A percentile compares a stretch with the other conserved stretches of the same genome.
Conservation (phyloP, 2,113 vertebrate genomes). For the Astur gentilis region DNA sequence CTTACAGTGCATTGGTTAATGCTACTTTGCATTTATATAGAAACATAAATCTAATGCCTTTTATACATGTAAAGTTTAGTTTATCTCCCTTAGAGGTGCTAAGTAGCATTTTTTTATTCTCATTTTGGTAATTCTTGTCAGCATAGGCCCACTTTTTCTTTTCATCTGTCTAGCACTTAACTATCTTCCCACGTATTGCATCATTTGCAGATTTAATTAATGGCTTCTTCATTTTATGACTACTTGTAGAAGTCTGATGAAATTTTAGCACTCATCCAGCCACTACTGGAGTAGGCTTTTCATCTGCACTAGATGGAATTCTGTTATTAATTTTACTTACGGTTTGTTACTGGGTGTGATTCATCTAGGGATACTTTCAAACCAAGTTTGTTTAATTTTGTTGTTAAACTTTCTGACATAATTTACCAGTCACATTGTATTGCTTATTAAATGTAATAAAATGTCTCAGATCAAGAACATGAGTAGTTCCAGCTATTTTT, state of each 20-base stretch:
- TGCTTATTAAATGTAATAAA: not conserved
- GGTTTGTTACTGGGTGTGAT: not conserved
- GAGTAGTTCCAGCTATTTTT: not conserved
- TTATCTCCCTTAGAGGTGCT: not conserved
- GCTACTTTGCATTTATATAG: not conserved
- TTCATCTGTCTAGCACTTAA: not conserved
- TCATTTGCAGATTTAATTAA: constrained; percentile 42
- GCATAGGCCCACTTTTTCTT: not conserved
- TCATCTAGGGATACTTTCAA: not conserved
- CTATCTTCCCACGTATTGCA: not conserved
- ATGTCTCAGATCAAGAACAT: not conserved
- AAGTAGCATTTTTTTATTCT: not conserved
- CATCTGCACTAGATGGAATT: not conserved
- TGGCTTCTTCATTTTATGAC: not conserved
- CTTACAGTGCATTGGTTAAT: not conserved
- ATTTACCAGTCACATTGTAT: not conserved
- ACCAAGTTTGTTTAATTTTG: not conserved
- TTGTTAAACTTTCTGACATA: not conserved
- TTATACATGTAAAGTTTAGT: not conserved
- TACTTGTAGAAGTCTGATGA: not conserved
- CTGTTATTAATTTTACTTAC: not conserved
- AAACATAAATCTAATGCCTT: not conserved
- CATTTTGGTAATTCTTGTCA: not conserved
- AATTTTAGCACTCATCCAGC: not conserved
- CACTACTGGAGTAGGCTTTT: not conserved